These are phyloP conservation scores for Camponotus pennsylvanicus DNA, from an alignment of 1,140 invertebrate species.

Conservation along the genomic window DNA sequence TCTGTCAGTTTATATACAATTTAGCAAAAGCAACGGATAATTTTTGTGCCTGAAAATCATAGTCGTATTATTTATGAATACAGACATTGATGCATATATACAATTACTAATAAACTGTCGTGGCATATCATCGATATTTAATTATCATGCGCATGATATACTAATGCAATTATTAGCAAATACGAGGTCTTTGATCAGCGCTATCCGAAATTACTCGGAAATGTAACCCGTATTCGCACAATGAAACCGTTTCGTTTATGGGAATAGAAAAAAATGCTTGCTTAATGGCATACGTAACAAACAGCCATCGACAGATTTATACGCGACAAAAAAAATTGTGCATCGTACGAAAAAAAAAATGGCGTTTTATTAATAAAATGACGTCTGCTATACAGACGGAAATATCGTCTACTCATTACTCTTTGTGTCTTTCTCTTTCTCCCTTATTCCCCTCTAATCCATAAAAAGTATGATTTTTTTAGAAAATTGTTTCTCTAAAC, in stretches of 20 bases:
- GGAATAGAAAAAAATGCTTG: conserved; percentile 33
- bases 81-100: background rate
- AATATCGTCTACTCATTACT: background rate
- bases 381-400: background rate
- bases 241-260: conserved; percentile 37
- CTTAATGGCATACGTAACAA: conserved; percentile 41
- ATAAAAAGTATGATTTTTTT: too few species aligned
- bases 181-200: conserved; percentile 48
- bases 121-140: conserved; percentile 29
- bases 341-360: background rate
- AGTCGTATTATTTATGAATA: background rate
- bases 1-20: background rate
- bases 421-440: too few species aligned
- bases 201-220: conserved; percentile 48
- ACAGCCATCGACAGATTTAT: too few species aligned
- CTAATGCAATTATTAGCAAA: conserved; percentile 54
- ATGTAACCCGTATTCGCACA: conserved; percentile 16
- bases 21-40: background rate
- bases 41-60: background rate
- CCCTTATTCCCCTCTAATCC: too few species aligned
- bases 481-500: background rate
- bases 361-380: conserved; percentile 48
- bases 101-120: conserved; percentile 21
- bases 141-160: conserved; percentile 49
- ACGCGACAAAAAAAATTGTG: too few species aligned